Evolutionary conservation across 1,140 invertebrate species (phyloP).

Genomic region (Polypedilum pembai): DNA sequence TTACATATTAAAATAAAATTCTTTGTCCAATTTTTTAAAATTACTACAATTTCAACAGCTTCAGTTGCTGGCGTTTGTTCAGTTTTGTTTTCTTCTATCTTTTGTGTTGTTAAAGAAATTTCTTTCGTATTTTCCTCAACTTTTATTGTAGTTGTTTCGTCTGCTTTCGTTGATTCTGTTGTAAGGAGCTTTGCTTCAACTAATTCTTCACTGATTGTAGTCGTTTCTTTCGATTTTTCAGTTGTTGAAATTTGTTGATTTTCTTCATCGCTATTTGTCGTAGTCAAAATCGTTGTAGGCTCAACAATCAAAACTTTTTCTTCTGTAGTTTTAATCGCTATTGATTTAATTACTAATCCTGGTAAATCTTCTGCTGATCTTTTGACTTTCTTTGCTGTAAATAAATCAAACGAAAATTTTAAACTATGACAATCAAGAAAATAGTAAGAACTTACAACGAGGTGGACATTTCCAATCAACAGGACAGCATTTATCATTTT

Average conservation of each 20-base stretch:
- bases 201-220: neutral
- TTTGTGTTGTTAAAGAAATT: neutral
- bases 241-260: neutral
- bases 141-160: too few relatives aligned
- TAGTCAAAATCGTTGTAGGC: neutral
- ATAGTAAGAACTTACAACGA: neutral
- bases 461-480: neutral
- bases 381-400: conserved; percentile 3
- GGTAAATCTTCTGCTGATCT: neutral
- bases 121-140: too few relatives aligned
- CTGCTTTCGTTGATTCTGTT: neutral
- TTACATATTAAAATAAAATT: too few relatives aligned
- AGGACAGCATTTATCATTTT: neutral
- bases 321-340: neutral
- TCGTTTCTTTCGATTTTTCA: neutral
- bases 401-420: neutral
- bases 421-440: neutral
- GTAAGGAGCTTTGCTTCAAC: neutral
- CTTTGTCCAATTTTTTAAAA: too few relatives aligned
- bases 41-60: too few relatives aligned
- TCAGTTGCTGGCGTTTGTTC: neutral
- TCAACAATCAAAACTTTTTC: neutral
- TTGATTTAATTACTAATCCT: neutral
- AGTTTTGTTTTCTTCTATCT: neutral
- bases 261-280: neutral